A percentile compares a stretch with the other conserved stretches of the same genome.
Evolutionary conservation across 1,140 invertebrate species (phyloP).

Genomic region (Melitaea cinxia): DNA sequence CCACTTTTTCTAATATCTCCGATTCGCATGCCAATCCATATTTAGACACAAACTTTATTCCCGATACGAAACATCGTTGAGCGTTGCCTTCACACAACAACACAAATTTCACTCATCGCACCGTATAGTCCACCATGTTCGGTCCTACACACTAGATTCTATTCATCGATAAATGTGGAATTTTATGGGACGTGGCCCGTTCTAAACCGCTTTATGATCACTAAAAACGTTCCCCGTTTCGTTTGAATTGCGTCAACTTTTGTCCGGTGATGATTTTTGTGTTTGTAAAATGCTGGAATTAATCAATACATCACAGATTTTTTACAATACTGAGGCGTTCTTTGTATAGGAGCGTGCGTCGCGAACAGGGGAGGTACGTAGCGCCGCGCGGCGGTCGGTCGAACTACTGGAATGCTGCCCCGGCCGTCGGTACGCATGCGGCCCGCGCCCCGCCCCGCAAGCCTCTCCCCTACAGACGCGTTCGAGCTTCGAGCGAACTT

Average conservation of each 20-base stretch:
- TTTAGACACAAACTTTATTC: constrained; percentile 58
- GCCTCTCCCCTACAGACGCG: constrained; percentile 53
- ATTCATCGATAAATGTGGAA: constrained; percentile 80
- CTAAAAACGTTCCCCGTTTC: constrained; percentile 44
- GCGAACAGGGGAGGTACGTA: constrained; percentile 45
- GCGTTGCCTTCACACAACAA: constrained; percentile 67
- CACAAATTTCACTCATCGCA: constrained; percentile 61
- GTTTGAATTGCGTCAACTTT: constrained; percentile 38
- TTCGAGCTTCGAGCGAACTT: constrained; percentile 60
- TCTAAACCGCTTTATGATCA: constrained; percentile 55
- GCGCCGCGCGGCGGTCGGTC: constrained; percentile 66
- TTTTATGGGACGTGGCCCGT: constrained; percentile 76
- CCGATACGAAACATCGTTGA: constrained; percentile 47
- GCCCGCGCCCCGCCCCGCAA: constrained; percentile 43
- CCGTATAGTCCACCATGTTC: constrained; percentile 73
- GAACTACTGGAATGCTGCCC: constrained; percentile 76
- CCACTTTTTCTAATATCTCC: constrained; percentile 45
- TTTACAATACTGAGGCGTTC: constrained; percentile 79
- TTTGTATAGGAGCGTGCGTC: constrained; percentile 75
- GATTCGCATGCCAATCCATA: constrained; percentile 71
- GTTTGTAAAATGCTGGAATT: constrained; percentile 71
- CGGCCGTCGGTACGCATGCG: constrained; percentile 69
- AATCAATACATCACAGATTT: constrained; percentile 82
- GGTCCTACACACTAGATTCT: constrained; percentile 72
- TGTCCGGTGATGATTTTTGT: constrained; percentile 46